Conservation (phyloP, 64 coral and sea anemone species). For the Porites lutea region DNA sequence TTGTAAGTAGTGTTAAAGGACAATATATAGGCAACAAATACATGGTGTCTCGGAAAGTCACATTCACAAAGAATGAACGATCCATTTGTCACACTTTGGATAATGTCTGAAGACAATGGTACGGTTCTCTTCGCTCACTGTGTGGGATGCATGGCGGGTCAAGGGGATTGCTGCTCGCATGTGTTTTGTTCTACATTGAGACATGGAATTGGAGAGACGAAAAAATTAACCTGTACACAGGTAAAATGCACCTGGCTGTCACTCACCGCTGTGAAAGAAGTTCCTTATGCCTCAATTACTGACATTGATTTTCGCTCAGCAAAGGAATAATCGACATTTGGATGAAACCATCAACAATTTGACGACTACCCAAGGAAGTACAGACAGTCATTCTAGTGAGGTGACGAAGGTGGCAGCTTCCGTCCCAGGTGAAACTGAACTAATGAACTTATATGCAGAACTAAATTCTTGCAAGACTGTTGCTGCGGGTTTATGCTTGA, state of each 20-base stretch:
- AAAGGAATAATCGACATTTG: constrained; percentile 35
- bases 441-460: constrained; percentile 25
- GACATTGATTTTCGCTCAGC: constrained; percentile 38
- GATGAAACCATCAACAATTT: constrained; percentile 16
- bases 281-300: not conserved
- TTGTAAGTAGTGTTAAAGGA: constrained; percentile 9
- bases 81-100: not conserved
- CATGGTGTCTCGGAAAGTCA: constrained; percentile 1
- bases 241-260: constrained; percentile 31
- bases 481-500: constrained; percentile 23
- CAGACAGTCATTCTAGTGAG: not conserved
- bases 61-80: constrained; percentile 39
- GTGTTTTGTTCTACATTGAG: constrained; percentile 31
- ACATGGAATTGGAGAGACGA: constrained; percentile 25
- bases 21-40: constrained; percentile 22
- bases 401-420: not conserved
- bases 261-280: not conserved
- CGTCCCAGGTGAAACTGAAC: constrained; percentile 19
- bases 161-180: constrained; percentile 50
- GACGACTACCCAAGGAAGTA: not conserved
- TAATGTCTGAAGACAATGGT: constrained; percentile 13
- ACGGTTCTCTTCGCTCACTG: constrained; percentile 23
- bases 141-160: constrained; percentile 35
- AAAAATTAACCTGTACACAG: constrained; percentile 33
- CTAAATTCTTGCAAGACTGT: constrained; percentile 58